Percentiles rank a stretch among this genome's conserved stretches.
phyloP scores from a whole-genome alignment of 2,113 vertebrate genomes.

The Petaurus breviceps region DNA sequence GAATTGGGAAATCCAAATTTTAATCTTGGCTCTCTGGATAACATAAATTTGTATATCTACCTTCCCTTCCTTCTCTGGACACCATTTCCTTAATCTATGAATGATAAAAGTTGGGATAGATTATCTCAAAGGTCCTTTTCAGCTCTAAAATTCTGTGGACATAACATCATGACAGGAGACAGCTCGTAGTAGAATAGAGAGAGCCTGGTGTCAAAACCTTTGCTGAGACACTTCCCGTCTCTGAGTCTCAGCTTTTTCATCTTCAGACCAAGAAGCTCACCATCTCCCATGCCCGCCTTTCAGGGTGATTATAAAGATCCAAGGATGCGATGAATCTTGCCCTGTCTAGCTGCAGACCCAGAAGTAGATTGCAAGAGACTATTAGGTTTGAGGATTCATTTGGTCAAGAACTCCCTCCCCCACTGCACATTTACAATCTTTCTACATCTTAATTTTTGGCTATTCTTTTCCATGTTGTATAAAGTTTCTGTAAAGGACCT shows the following conservation, averaged over 20 bases:
- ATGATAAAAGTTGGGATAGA: background rate
- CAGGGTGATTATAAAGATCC: background rate
- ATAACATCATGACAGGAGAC: background rate
- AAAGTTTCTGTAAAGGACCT: background rate
- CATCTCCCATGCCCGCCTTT: background rate
- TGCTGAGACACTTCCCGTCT: background rate
- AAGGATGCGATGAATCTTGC: background rate
- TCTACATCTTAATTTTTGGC: background rate
- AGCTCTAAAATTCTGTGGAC: background rate
- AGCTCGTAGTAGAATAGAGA: background rate
- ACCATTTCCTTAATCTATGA: background rate
- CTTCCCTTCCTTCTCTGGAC: background rate
- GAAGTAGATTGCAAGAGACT: background rate
- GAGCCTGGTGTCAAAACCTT: background rate
- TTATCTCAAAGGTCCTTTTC: background rate
- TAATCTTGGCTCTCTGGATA: background rate
- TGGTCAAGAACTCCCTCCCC: background rate
- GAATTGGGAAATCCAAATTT: background rate
- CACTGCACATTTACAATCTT: background rate
- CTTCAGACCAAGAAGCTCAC: background rate
- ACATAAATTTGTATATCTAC: background rate
- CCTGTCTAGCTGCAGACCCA: background rate
- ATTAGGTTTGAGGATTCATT: background rate
- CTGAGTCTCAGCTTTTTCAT: background rate
- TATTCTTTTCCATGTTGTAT: background rate